These are phyloP conservation scores for Tethya wilhelma DNA, from an alignment of 37 sponge, comb jelly and placozoan genomes.

Conservation along the genomic window DNA sequence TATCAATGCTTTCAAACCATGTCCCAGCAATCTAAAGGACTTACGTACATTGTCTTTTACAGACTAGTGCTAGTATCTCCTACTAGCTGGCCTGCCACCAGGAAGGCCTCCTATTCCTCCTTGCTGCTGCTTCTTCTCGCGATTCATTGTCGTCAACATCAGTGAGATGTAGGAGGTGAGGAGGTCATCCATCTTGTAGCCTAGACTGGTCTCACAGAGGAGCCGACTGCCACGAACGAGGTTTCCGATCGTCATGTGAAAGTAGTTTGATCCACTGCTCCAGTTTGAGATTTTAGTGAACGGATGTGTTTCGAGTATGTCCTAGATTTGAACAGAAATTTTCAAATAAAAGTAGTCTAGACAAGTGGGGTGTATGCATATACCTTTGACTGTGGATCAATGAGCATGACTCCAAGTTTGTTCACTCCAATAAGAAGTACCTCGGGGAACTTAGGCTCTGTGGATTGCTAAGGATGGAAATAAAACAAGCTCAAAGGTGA, in stretches of 20 bases:
- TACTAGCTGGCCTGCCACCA: background rate
- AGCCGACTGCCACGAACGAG: slow-evolving; percentile 88
- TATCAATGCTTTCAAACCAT: background rate
- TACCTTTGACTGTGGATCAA: slow-evolving; percentile 85
- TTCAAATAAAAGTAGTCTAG: background rate
- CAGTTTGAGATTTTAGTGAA: slow-evolving; percentile 97
- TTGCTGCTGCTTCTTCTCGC: slow-evolving; percentile 35
- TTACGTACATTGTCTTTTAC: background rate
- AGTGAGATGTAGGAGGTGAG: slow-evolving; percentile 96
- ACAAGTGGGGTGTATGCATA: background rate
- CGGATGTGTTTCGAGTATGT: slow-evolving; percentile 81
- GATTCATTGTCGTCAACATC: slow-evolving; percentile 86
- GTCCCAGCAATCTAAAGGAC: background rate
- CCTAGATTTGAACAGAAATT: slow-evolving; percentile 27
- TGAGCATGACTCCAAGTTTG: slow-evolving; percentile 91
- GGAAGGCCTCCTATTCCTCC: background rate
- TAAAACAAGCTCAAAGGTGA: background rate
- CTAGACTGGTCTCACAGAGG: slow-evolving; percentile 94
- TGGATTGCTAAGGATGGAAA: slow-evolving; percentile 74
- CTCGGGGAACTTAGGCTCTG: slow-evolving; percentile 90
- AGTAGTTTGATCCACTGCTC: slow-evolving; percentile 94
- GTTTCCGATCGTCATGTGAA: slow-evolving; percentile 98
- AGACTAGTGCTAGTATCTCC: slow-evolving; percentile 4
- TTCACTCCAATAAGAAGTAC: slow-evolving; percentile 88
- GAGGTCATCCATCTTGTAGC: slow-evolving; percentile 98